A percentile compares a stretch with the other conserved stretches of the same genome.
phyloP scores from a whole-genome alignment of 2,797 vertebrate genomes.

The Eremophila alpestris region DNA sequence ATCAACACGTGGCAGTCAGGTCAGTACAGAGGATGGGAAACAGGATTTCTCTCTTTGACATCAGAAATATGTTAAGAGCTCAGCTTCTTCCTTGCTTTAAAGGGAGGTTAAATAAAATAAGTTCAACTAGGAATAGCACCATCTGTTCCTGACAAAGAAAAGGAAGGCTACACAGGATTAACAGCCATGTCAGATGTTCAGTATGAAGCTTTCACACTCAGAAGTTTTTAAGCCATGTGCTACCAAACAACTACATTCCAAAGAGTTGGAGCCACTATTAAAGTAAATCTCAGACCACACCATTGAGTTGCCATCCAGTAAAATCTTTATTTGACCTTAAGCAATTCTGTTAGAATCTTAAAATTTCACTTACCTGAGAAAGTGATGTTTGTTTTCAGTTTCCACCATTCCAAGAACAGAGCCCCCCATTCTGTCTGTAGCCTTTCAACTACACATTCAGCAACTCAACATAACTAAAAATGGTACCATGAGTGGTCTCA shows the following conservation, averaged over 20 bases:
- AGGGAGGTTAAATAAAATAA: background rate
- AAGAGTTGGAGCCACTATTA: background rate
- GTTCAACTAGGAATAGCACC: background rate
- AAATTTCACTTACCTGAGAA: background rate
- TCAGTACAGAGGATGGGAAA: conserved; percentile 1
- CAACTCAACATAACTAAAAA: background rate
- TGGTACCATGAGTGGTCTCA: background rate
- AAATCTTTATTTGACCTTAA: background rate
- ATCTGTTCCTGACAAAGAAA: background rate
- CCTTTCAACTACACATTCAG: background rate
- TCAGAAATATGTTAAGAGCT: background rate
- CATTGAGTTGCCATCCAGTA: background rate
- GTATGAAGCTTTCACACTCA: background rate
- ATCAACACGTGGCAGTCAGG: conserved; percentile 72
- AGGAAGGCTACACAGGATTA: background rate
- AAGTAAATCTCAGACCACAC: background rate
- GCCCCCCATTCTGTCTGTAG: background rate
- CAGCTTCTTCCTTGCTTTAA: background rate
- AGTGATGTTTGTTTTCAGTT: background rate
- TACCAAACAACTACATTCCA: background rate
- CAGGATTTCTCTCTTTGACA: background rate
- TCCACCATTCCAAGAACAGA: background rate
- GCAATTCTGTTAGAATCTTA: background rate
- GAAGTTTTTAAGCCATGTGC: background rate
- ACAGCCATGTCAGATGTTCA: background rate